Evolutionary conservation across 2,113 vertebrate genomes (phyloP), one percentile per base, ranked within the genome.

Genomic region (Uria aalge): DNA sequence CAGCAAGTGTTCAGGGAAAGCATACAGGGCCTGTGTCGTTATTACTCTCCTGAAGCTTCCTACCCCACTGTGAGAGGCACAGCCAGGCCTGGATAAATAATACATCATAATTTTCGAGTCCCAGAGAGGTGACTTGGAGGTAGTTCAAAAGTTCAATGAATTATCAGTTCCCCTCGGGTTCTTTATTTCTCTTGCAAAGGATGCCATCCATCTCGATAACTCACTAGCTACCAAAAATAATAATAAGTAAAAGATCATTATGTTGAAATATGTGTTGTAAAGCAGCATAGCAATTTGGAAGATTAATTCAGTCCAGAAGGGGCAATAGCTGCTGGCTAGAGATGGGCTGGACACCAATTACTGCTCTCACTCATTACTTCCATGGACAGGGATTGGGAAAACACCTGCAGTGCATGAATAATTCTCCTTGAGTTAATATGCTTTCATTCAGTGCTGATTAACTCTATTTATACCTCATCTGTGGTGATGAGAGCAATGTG

Each of bases 271-370:
- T 85, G 85, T 96, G 93, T 95, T 95, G 91, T 83, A 90, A 95
- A 83, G 91, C 94, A 93, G 78, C 78, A 85, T 69, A 90, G 94
- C 85, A 96, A 97, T 96, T 97, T 96, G 74, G 71, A 96, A 91
- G 96, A 97, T 96, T 96, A 95, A 97, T 97, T 97, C 85, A 92
- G 84, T 90, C 94, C 93, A 93, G 94, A 94, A 95, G 91, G 95
- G 94, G 94, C 93, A 91, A 92, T 97, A 97, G 94, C 96, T 96
- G 73, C 81, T 92, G 89, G 93, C 91, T 95, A 79, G 97, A 93
- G 81, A 96, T 67, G 93, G 91, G 84, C 91, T 96, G 95, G 97
- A 97, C 96, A 97, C 81, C 94, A 97, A 97, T 97, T 97, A 96
- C 90, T 85, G 56, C 85, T 95, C 71, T 82, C 87, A 85, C 84